These are phyloP conservation scores for Hermetia illucens DNA, from an alignment of 1,140 invertebrate genomes.

Conservation along the genomic window DNA sequence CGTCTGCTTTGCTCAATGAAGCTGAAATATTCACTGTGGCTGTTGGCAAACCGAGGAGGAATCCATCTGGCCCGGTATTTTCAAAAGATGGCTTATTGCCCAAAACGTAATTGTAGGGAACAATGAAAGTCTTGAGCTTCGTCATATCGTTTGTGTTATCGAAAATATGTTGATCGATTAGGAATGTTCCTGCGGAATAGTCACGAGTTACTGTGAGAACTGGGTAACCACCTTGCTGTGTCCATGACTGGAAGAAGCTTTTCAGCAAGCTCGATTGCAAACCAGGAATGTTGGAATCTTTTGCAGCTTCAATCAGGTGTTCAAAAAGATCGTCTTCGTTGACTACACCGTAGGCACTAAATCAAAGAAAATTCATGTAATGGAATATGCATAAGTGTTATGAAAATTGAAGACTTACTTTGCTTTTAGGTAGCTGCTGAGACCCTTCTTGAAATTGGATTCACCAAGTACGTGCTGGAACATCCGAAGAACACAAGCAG, in stretches of 20 bases:
- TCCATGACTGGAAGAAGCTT: conserved; percentile 50
- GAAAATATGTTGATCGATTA: conserved; percentile 1
- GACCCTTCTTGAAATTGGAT: too few relatives aligned
- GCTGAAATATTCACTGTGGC: conserved; percentile 10
- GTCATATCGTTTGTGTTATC: neutral
- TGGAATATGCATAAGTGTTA: too few relatives aligned
- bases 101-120: conserved; percentile 44
- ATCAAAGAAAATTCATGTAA: neutral
- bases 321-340: neutral
- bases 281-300: neutral
- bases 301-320: neutral
- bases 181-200: conserved; percentile 15
- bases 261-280: conserved; percentile 16
- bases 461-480: too few relatives aligned
- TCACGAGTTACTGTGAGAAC: conserved; percentile 39
- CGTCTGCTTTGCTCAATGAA: conserved; percentile 17
- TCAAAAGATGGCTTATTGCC: conserved; percentile 28
- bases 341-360: neutral
- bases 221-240: conserved; percentile 50
- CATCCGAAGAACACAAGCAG: too few relatives aligned
- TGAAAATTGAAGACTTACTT: too few relatives aligned
- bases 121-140: conserved; percentile 25
- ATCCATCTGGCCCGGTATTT: conserved; percentile 30
- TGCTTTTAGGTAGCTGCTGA: too few relatives aligned
- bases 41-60: conserved; percentile 8